Base-by-base conservation (phyloP, 2,113 vertebrate species). In the Manacus vitellinus region DNA sequence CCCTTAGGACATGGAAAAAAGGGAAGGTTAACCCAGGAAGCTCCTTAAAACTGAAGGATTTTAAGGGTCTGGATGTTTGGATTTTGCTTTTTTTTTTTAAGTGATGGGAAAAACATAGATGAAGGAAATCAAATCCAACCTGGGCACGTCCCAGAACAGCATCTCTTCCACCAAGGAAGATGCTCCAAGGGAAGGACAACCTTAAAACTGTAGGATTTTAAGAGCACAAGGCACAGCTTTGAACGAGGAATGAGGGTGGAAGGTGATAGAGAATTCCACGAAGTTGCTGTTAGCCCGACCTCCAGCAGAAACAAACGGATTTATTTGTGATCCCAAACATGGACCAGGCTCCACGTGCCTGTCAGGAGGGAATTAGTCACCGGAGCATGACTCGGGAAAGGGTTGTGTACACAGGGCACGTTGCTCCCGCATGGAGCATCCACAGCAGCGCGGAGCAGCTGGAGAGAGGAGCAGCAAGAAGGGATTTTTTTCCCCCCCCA, bases 141-240 rank as follows among this genome's bases (percentile, higher is more conserved):
- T 7, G 7, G 18, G 14, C 39, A 31, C 63, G 27, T 12, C 68
- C 52, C 86, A 43, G 72, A 12, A 2, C 17, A 31, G 14, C 67
- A 27, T 4, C 41, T 39, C 43, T 20, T 49, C 7, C 1, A 30
- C 12, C 65, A 7, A 22, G 63, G n/a, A 58, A 72, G 43, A n/a
- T 25, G 23, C 47, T 7, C 1, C 44, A 24, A 27, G 35, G 12
- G 16, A 28, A 62, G 58, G 15, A 44, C 19, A 71, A 71, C 43
- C 72, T 41, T 12, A 9, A 76, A 72, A 15, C 25, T 0, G 0
- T 0, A 3, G 8, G 58, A 30, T 41, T 83, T 63, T 3, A 25
- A n/a, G 55, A 44, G 68, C 23, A 5, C 51, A 3, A 37, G 30
- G 5, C 19, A 8, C 31, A 9, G 3, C 23, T 67, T 24, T 4